phyloP scores from a whole-genome alignment of 2,797 vertebrate species.

The Pteronotus mesoamericanus region DNA sequence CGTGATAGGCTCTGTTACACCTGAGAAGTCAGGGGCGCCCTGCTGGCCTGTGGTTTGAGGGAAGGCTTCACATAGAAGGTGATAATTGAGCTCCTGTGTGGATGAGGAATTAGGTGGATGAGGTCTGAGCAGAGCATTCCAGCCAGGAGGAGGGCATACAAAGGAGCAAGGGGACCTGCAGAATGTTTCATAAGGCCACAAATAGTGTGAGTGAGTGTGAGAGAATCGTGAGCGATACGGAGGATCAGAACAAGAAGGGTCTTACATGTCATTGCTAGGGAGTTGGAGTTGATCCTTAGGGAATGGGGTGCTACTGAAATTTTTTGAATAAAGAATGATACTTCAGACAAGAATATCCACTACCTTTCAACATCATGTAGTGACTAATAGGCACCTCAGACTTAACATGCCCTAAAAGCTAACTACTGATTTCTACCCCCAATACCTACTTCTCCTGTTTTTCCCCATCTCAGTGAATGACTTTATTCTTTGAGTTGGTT shows the following conservation, averaged over 20 bases:
- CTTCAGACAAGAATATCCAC: neutral
- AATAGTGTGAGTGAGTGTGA: neutral
- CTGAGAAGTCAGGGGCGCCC: neutral
- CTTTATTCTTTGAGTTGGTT: neutral
- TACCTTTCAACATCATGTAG: neutral
- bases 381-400: neutral
- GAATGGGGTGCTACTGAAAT: neutral
- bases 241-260: neutral
- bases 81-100: neutral
- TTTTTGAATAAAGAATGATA: neutral
- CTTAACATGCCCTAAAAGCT: neutral
- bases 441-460: neutral
- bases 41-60: neutral
- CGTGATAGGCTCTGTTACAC: neutral
- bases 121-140: neutral
- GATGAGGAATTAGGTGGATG: neutral
- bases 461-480: neutral
- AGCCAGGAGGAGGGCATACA: neutral
- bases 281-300: neutral
- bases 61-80: neutral
- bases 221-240: neutral
- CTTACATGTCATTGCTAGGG: neutral
- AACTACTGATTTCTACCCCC: neutral
- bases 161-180: neutral
- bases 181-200: neutral